These are phyloP conservation scores for Ditula angustiorana DNA, from an alignment of 2,888 invertebrate genomes.

Conservation along the genomic window DNA sequence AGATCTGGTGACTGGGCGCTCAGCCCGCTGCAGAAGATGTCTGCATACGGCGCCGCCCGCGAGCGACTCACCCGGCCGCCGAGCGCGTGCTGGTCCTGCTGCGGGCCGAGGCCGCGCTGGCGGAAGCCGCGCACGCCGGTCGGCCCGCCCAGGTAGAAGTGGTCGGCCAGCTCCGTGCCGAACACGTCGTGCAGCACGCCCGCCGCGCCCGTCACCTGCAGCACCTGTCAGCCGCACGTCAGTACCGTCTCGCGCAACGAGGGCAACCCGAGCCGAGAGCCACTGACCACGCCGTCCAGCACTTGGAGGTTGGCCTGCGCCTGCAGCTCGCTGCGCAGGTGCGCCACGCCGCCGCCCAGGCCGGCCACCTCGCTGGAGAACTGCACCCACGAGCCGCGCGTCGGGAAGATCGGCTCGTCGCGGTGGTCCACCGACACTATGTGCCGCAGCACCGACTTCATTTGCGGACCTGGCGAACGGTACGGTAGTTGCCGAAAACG, in stretches of 20 bases:
- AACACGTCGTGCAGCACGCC: conserved; percentile 89
- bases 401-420: conserved; percentile 93
- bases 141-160: conserved; percentile 96
- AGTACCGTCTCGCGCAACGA: background rate
- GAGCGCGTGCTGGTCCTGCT: conserved; percentile 90
- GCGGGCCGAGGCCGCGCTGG: conserved; percentile 94
- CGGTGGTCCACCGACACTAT: conserved; percentile 91
- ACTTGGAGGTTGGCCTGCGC: conserved; percentile 66
- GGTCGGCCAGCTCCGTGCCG: conserved; percentile 88
- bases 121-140: conserved; percentile 95
- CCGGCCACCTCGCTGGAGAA: conserved; percentile 94
- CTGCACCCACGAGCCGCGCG: conserved; percentile 89
- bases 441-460: conserved; percentile 95
- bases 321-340: conserved; percentile 90
- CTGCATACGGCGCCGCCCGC: no score
- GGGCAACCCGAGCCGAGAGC: background rate
- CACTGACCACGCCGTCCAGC: conserved; percentile 57
- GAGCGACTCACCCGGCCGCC: conserved; percentile 88
- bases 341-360: conserved; percentile 96
- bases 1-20: no score
- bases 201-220: conserved; percentile 89
- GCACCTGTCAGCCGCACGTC: conserved; percentile 79
- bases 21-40: no score
- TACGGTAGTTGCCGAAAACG: no score
- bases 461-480: conserved; percentile 92